Conservation (phyloP, 92 coral and sea anemone species). For the Bergia sp. region DNA sequence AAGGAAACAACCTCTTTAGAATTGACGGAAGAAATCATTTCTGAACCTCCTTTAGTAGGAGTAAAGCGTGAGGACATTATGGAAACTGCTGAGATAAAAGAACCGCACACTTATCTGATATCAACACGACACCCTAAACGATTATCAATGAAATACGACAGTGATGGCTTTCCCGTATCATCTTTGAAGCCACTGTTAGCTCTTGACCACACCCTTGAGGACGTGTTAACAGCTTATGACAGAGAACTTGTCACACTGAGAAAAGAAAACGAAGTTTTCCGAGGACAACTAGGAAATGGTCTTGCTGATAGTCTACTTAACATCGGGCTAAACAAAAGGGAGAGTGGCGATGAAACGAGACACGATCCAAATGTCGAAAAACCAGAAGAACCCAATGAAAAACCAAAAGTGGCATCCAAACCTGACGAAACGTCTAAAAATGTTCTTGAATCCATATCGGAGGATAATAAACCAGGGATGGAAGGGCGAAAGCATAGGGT, state of each 20-base stretch:
- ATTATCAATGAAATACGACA: neutral
- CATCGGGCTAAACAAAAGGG: neutral
- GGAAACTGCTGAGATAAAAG: neutral
- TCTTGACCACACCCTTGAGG: slow-evolving; percentile 62
- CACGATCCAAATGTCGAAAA: neutral
- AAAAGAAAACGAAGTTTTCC: slow-evolving; percentile 48
- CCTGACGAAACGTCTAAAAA: neutral
- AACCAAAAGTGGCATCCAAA: neutral
- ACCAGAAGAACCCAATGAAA: neutral
- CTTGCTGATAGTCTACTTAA: slow-evolving; percentile 54
- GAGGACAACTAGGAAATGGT: slow-evolving; percentile 60
- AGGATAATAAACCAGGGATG: neutral
- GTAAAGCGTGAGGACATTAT: neutral
- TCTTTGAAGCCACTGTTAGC: slow-evolving; percentile 51
- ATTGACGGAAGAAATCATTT: neutral
- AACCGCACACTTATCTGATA: neutral
- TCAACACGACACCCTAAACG: neutral
- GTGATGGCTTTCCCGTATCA: neutral
- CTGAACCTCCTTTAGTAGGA: neutral
- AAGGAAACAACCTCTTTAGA: neutral
- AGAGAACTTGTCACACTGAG: slow-evolving; percentile 57
- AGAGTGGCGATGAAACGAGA: neutral
- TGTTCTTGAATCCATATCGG: neutral
- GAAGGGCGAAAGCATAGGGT: neutral
- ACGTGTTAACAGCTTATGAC: slow-evolving; percentile 68